Conservation (phyloP, 2,797 vertebrate species). For the Eleutherodactylus coqui region DNA sequence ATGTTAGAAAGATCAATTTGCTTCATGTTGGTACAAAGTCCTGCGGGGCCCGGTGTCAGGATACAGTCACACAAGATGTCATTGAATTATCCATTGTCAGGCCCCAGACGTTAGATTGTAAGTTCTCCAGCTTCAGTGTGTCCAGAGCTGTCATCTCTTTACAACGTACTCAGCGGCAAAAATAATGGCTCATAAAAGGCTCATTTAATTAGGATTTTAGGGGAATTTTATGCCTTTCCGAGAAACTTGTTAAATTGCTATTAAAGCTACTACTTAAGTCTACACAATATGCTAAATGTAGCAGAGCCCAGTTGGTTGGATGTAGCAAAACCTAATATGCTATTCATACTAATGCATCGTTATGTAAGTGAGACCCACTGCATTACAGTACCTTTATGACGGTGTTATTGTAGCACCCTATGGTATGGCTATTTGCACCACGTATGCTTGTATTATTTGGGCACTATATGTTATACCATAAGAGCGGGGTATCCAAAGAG, state of each 20-base stretch:
- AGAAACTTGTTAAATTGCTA: neutral
- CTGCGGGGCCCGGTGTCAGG: constrained; percentile 8
- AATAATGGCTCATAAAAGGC: neutral
- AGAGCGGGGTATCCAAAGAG: too few relatives aligned
- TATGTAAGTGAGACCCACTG: too few relatives aligned
- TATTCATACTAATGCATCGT: too few relatives aligned
- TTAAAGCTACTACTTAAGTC: neutral
- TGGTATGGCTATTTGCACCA: too few relatives aligned
- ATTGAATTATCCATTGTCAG: constrained; percentile 42
- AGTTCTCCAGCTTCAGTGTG: neutral
- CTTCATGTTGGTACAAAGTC: constrained; percentile 34
- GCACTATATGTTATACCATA: too few relatives aligned
- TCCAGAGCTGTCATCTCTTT: neutral
- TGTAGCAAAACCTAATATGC: too few relatives aligned
- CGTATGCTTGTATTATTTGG: too few relatives aligned
- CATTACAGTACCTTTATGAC: too few relatives aligned
- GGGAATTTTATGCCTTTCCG: neutral
- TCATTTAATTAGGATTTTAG: constrained; percentile 23
- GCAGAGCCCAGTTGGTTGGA: neutral
- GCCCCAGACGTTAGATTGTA: constrained; percentile 16
- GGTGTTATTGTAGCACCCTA: too few relatives aligned
- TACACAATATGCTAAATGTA: neutral
- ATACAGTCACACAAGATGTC: constrained; percentile 31
- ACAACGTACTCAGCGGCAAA: neutral
- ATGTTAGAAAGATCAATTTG: constrained; percentile 42